Evolutionary conservation across 2,797 vertebrate species (phyloP), one percentile per base, ranked within the genome.

Genomic region (Coluber constrictor): DNA sequence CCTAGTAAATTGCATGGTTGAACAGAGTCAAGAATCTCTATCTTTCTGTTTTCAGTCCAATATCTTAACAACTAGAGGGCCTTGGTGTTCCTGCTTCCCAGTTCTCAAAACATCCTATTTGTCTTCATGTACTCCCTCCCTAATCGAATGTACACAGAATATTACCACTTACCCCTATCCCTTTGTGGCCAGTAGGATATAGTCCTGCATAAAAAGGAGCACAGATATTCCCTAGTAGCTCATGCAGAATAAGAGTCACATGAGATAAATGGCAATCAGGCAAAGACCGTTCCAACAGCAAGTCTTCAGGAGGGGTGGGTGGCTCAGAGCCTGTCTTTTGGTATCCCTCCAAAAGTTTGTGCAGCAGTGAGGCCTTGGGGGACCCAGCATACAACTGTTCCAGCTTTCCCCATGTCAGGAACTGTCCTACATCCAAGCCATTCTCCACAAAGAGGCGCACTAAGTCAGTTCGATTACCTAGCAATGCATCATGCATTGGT

Each of bases 401-500:
- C 95, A 99, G 96, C 47, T 97, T 96, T n/a, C 32, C 87, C 0
- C 98, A 98, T 0, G 98, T 98, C 96, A 99, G 95, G 97, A 99
- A 99, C 43, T 98, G 97, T 93, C 98, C 90, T 90, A 99, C 97
- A 95, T 98, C 98, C 88, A 98, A 97, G 9, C 98, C 98, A 0
- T 98, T 98, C 90, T 98, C 98, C 27, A 98, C 98, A 94, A 99
- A 98, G 91, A 99, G 97, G 29, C 98, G 98, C 47, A 99, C 98
- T 93, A 99, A 99, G 90, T 98, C 98, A 0, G 98, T 98, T 93
- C 98, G 98, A 96, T 99, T 95, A 0, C 98, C 99, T 91, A 99
- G 95, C 92, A 99, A 95, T 0, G 98, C 98, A 1, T 99, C 98
- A 0, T 98, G 98, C 98, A 99, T 98, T 54, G 98, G 98, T 60